Percentiles rank a stretch among this genome's conserved stretches.
These are phyloP conservation scores for Ricordea florida DNA, from an alignment of 92 coral and sea anemone species.

Conservation along the genomic window DNA sequence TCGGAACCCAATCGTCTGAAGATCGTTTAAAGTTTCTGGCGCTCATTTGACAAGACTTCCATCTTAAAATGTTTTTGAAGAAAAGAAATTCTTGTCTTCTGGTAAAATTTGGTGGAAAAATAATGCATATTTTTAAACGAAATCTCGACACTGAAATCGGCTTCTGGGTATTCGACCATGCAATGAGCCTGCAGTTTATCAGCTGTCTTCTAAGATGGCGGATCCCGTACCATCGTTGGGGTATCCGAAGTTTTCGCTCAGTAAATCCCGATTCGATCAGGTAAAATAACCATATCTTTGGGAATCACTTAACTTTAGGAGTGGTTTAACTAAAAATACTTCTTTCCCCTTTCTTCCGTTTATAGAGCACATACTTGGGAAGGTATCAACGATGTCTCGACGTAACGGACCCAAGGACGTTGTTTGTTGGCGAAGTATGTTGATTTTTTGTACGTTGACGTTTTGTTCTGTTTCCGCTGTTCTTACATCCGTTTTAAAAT, in stretches of 20 bases:
- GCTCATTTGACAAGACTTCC: too few species aligned
- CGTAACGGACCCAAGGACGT: slow-evolving; percentile 80
- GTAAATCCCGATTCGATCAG: slow-evolving; percentile 71
- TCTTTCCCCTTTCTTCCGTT: background rate
- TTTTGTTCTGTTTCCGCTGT: too few species aligned
- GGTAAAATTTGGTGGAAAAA: too few species aligned
- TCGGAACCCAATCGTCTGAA: too few species aligned
- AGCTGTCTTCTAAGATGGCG: slow-evolving; percentile 65
- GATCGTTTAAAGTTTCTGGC: too few species aligned
- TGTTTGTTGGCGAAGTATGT: slow-evolving; percentile 73
- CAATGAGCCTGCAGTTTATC: slow-evolving; percentile 11
- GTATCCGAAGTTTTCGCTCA: slow-evolving; percentile 59
- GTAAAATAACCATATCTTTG: background rate
- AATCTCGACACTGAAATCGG: too few species aligned
- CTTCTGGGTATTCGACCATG: background rate
- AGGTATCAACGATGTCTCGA: slow-evolving; percentile 74
- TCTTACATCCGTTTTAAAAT: too few species aligned
- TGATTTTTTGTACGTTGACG: background rate
- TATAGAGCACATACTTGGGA: slow-evolving; percentile 66
- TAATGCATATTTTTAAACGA: too few species aligned
- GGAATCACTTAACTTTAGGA: background rate
- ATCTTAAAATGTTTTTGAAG: too few species aligned
- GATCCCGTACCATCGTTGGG: slow-evolving; percentile 35
- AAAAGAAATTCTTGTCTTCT: too few species aligned
- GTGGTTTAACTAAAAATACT: background rate